Base-by-base conservation (phyloP, 2,113 vertebrate species). In the Sitta europaea region DNA sequence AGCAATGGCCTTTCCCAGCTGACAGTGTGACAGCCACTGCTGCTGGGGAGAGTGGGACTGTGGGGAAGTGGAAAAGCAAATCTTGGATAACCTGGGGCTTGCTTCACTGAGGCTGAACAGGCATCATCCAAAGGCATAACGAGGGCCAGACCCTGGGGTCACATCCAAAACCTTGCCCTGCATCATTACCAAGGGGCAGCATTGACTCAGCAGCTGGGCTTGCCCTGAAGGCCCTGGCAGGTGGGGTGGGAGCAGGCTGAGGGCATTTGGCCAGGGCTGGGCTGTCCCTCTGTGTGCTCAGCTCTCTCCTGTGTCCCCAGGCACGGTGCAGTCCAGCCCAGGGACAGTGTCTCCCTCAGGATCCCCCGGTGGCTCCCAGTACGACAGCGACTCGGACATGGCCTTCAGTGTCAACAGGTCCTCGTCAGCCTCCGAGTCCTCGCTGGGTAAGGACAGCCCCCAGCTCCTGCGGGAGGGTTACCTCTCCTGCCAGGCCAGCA, bases 361-460 rank as follows among this genome's bases (percentile, higher is more conserved):
- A 71, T 99, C 99, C 38, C 99, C 99, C 25, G 98, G 98, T 9
- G 99, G 99, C 95, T 99, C 99, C 16, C 98, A 99, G 94, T 99
- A 99, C 0, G 99, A 99, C 97, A 99, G 99, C 4, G 99, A 99
- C 97, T 99, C 99, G 12, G 99, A 99, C 89, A 98, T 99, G 98
- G 99, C 98, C 85, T 99, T 99, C 98, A 99, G 99, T 4, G 99
- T 99, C 96, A 99, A 99, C 98, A 98, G 99, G 95, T 99, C 99
- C 4, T 99, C 99, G 3, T 99, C 99, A 8, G 99, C 99, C 33
- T 99, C 99, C 3, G 99, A 99, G 96, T 99, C 99, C 11, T 99
- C 99, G 5, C 98, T 99, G n/a, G 99, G 99, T 99, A 97, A 98
- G 98, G 87, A 84, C 72, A 67, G 59, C 42, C 59, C 59, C 16